Base-by-base conservation (phyloP, 2,888 invertebrate species). In the Cecidostiba fungosa region DNA sequence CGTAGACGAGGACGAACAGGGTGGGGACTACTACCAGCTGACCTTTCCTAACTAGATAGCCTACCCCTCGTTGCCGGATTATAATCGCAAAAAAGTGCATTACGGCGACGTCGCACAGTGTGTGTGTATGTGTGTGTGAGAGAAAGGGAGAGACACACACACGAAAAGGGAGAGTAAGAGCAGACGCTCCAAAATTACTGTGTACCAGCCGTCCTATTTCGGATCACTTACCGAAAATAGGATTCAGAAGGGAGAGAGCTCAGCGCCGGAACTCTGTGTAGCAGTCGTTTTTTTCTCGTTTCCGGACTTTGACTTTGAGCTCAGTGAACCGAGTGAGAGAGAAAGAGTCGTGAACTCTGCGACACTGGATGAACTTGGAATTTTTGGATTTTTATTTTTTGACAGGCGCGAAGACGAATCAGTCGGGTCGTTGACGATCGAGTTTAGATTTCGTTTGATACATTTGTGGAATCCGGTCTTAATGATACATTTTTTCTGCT, bases 1-100 rank as follows among this genome's bases (percentile, higher is more conserved):
- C 59, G 73, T 82, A 82, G 82, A 72, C 50, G 81, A 81, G 73
- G 86, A 87, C 66, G 83, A 85, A 81, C 87, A 72, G 87, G 83
- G 77, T 77, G 85, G 85, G 77, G 85, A 85, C 85, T 82, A 82
- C 87, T 87, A 87, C 87, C 87, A 87, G 87, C 87, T 87, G 87
- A 87, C 87, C 36, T 87, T 84, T 81, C 85, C 87, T 81, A 87
- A 85, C 86, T 86, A 82, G 39, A n/a, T 23, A 43, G n/a, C 26
- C 39, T 26, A 43, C 26, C 74, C 26, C 74, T n/a, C 36, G 43
- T 43, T 10, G 72, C 12, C 36, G 36, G 1, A 70, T 59, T 36
- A 69, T 36, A 70, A 36, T 36, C 70, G n/a, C 70, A 62, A 62
- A n/a, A 59, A 26, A 26, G 23, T 29, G 47, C 14, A 50, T 29